Base-by-base conservation (phyloP, 2,888 invertebrate species). In the Ashinkailepas kermadecensis region DNA sequence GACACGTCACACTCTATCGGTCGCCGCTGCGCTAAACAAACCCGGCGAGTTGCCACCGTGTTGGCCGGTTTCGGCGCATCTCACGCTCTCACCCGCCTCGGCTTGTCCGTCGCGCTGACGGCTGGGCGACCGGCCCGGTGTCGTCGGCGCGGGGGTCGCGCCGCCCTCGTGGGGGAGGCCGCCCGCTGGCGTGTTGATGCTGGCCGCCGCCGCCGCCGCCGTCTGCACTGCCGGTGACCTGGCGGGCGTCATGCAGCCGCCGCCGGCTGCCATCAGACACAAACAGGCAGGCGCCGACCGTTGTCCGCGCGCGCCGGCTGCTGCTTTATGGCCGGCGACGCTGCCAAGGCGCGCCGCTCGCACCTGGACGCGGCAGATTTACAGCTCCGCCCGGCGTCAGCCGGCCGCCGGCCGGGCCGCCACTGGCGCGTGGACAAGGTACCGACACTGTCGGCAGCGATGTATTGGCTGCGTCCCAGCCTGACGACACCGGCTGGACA, bases 241-340 rank as follows among this genome's bases (percentile, higher is more conserved):
- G 67, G 25, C 1, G 67, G n/a, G 25, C 25, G 67, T 25, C 65
- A 65, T n/a, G 7, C 65, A 9, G 65, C 9, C 65, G 65, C 6
- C 67, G 25, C 67, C 25, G 25, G n/a, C 67, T 67, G 67, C 67
- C 67, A 67, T 67, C 67, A 67, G 25, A 67, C 67, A 67, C 67
- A 67, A 67, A 67, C 67, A 67, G 67, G n/a, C 62, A 18, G 62
- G 18, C 15, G 25, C 67, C 25, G 67, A 13, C 67, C 11, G 67
- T 67, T 67, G 67, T 67, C 67, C 13, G 67, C 67, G 65, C 25
- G 25, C 25, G 10, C 15, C 23, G 65, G n/a, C 62, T 8, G 65
- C 65, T 23, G 25, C 25, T 67, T 67, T 67, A 67, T 67, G 67
- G 67, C 25, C n/a, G 12, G 67, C 67, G 25, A 12, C n/a, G 25